phyloP scores from a whole-genome alignment of 2,113 vertebrate species.

The Tretioscincus oriximinensis region DNA sequence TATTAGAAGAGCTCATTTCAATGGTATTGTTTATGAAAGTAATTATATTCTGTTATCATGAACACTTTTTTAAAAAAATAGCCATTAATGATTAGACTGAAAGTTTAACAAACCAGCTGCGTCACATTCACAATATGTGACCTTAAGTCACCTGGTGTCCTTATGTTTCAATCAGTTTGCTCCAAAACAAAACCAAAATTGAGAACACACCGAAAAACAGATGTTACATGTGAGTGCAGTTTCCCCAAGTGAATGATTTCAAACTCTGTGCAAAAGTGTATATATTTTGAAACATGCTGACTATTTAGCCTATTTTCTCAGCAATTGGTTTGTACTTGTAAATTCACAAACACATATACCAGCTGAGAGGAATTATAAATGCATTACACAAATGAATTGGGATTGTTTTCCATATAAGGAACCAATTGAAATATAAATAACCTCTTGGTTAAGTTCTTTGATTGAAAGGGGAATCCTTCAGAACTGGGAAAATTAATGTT shows the following conservation, averaged over 20 bases:
- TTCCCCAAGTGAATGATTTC: slow-evolving; percentile 52
- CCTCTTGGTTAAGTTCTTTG: slow-evolving; percentile 38
- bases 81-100: not conserved
- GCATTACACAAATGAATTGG: slow-evolving; percentile 52
- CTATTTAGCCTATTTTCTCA: slow-evolving; percentile 42
- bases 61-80: not conserved
- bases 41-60: not conserved
- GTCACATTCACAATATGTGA: slow-evolving; percentile 31
- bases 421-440: slow-evolving; percentile 56
- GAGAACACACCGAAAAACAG: slow-evolving; percentile 30
- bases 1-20: not conserved
- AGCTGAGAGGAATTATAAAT: slow-evolving; percentile 63
- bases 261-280: slow-evolving; percentile 47
- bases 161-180: slow-evolving; percentile 34
- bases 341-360: slow-evolving; percentile 24
- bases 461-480: slow-evolving; percentile 46
- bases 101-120: slow-evolving; percentile 23
- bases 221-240: slow-evolving; percentile 42
- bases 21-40: not conserved
- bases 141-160: slow-evolving; percentile 43
- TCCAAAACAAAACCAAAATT: slow-evolving; percentile 19
- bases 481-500: slow-evolving; percentile 16
- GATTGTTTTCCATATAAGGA: slow-evolving; percentile 68
- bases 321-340: slow-evolving; percentile 48
- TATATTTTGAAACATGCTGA: slow-evolving; percentile 57